These are phyloP conservation scores for Semicossyphus pulcher DNA, from an alignment of 2,113 vertebrate species.

Conservation along the genomic window DNA sequence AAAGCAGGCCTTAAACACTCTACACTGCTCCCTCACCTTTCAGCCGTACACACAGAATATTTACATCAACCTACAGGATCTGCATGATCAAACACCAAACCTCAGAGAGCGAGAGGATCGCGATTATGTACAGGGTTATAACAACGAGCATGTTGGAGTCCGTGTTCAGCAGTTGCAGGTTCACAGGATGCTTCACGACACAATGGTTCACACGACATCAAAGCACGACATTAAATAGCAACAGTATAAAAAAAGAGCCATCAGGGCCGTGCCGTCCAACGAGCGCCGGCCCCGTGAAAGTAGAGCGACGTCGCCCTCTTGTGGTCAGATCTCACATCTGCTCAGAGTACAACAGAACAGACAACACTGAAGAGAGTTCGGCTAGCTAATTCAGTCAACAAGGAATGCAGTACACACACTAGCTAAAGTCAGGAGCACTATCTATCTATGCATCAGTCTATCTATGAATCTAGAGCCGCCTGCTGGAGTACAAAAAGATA, in stretches of 20 bases:
- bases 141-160: conserved; percentile 45
- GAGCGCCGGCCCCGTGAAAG: conserved; percentile 39
- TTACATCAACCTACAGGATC: conserved; percentile 58
- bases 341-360: conserved; percentile 50
- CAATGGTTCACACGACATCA: conserved; percentile 65
- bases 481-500: conserved; percentile 62
- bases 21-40: neutral
- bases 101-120: neutral
- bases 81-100: conserved; percentile 31
- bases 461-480: conserved; percentile 44
- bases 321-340: conserved; percentile 52
- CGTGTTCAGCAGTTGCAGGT: conserved; percentile 44
- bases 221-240: conserved; percentile 59
- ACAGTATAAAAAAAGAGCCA: conserved; percentile 70
- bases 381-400: conserved; percentile 52
- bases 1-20: conserved; percentile 19
- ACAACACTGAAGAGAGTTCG: conserved; percentile 53
- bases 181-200: conserved; percentile 77
- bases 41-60: conserved; percentile 38
- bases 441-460: conserved; percentile 36
- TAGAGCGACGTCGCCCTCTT: conserved; percentile 62
- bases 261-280: conserved; percentile 7
- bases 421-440: conserved; percentile 53
- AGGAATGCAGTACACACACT: conserved; percentile 57
- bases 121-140: conserved; percentile 62